A percentile compares a stretch with the other conserved stretches of the same genome.
Evolutionary conservation across 2,888 invertebrate species (phyloP).

Genomic region (Carterocephalus palaemon): DNA sequence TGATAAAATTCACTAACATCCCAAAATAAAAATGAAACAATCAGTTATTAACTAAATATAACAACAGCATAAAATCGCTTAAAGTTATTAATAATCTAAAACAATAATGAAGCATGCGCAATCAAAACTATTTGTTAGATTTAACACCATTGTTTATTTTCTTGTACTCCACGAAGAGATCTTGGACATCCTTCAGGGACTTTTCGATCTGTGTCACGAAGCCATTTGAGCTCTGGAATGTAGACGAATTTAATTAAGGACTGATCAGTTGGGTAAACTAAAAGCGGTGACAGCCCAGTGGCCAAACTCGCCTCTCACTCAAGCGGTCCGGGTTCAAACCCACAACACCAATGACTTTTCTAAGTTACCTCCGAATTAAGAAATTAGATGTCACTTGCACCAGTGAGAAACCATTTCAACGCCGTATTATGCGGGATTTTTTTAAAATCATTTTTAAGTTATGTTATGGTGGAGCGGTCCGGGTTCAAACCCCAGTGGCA

Average conservation of each 20-base stretch:
- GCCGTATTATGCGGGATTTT: no score
- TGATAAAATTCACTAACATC: constrained; percentile 20
- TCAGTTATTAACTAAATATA: constrained; percentile 8
- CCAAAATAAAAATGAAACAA: constrained; percentile 2
- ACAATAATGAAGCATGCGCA: constrained; percentile 32
- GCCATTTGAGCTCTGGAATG: constrained; percentile 87
- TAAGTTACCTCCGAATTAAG: no score
- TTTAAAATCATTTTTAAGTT: no score
- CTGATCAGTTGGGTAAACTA: not conserved
- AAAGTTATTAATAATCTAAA: constrained; percentile 38
- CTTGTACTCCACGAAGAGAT: constrained; percentile 81
- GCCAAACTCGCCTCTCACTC: no score
- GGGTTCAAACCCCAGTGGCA: no score
- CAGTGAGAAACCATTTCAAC: no score
- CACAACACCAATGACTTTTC: no score
- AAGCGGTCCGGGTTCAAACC: no score
- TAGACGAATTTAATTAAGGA: no score
- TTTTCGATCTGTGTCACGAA: constrained; percentile 86
- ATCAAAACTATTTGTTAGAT: constrained; percentile 19
- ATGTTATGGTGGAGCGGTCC: no score
- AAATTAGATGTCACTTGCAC: no score
- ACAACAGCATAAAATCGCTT: constrained; percentile 30
- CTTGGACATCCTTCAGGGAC: constrained; percentile 85
- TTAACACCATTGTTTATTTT: constrained; percentile 53
- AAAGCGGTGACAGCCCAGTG: not conserved